Base-by-base conservation (phyloP, 2,888 invertebrate species). In the Aphodius granarius region DNA sequence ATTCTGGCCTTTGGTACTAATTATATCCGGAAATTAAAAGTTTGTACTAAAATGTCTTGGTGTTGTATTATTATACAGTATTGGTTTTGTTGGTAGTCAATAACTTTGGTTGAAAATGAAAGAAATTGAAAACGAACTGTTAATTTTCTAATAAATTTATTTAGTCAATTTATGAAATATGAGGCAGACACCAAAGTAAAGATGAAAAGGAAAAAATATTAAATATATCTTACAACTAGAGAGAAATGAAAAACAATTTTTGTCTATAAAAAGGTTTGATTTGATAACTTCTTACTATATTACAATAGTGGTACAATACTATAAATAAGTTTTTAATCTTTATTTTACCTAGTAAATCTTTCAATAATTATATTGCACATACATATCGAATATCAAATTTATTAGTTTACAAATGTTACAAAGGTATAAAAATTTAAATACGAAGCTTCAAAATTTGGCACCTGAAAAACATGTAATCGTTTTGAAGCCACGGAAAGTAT, bases 361-460 rank as follows among this genome's bases (percentile, higher is more conserved):
- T 77, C 79, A 77, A 75, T 43, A 43, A 43, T 77, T 77, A 77
- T 78, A 78, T 75, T 73, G 70, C 73, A 74, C 68, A 20, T 73
- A 74, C 73, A 76, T 76, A 75, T 68, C 70, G 73, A 75, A 75
- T 78, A 79, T 78, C 73, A 78, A 78, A 77, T 77, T 75, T 71
- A 72, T 73, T 79, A 79, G 77, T 77, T 77, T 77, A 77, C 77
- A 77, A 77, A 77, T 65, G 72, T 77, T 80, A 80, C 78, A 80
- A 79, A 80, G 78, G 80, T 80, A 80, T 80, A 80, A 80, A 79
- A 80, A 77, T 77, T 78, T 72, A 76, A 77, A 75, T 78, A 79
- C 78, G 71, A 77, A 79, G 79, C 77, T 75, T 76, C 75, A 79
- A 79, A 80, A 80, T 80, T 80, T 80, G 80, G 80, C 80, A 80